These are phyloP conservation scores for Loxodonta africana DNA, from an alignment of 2,113 vertebrate species.

Conservation along the genomic window DNA sequence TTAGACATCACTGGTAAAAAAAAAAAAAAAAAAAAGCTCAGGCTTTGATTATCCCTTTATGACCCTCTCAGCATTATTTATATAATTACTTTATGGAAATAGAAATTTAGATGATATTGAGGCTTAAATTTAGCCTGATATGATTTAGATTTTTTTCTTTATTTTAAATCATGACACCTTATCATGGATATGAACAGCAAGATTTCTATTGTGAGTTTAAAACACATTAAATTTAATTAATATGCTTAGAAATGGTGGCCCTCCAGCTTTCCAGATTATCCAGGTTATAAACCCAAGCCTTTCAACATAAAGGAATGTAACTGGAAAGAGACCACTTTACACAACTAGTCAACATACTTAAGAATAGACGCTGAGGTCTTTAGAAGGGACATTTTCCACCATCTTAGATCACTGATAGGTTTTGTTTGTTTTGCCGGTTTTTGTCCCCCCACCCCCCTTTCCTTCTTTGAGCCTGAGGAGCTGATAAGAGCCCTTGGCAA, in stretches of 20 bases:
- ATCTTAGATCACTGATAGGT: neutral
- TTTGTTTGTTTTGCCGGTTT: neutral
- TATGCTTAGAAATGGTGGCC: slow-evolving; percentile 36
- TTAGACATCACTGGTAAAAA: neutral
- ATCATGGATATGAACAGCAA: neutral
- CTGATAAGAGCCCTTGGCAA: slow-evolving; percentile 8
- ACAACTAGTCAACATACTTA: neutral
- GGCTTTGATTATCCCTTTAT: slow-evolving; percentile 7
- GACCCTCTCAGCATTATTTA: slow-evolving; percentile 40
- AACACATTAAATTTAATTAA: slow-evolving; percentile 56
- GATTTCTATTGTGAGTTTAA: slow-evolving; percentile 7
- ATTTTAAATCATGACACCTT: slow-evolving; percentile 46
- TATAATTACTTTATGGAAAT: slow-evolving; percentile 28
- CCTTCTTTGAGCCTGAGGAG: neutral
- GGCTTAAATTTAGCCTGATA: neutral
- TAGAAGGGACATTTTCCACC: neutral
- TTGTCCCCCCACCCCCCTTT: neutral
- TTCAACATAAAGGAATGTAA: slow-evolving; percentile 32
- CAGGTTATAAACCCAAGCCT: neutral
- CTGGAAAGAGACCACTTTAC: slow-evolving; percentile 2
- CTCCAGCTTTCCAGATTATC: slow-evolving; percentile 15
- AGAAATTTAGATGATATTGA: neutral
- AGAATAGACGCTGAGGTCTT: neutral
- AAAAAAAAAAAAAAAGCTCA: neutral
- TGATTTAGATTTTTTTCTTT: neutral